phyloP scores from a whole-genome alignment of 1,140 invertebrate species.

The Theocolax elegans region DNA sequence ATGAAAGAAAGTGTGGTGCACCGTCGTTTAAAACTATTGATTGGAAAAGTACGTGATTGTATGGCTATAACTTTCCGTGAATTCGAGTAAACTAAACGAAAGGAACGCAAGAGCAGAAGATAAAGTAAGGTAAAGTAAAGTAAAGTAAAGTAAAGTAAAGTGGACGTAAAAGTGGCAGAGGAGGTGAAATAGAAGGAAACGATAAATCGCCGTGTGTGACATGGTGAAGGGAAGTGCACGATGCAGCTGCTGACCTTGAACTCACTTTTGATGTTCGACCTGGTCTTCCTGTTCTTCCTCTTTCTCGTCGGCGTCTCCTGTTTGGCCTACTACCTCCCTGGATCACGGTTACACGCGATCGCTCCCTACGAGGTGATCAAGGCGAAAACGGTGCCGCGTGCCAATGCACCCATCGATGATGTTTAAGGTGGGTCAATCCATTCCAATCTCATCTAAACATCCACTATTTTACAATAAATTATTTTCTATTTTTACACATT shows the following conservation, averaged over 20 bases:
- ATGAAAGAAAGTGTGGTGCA: not conserved
- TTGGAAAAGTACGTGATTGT: constrained; percentile 11
- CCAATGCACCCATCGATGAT: constrained; percentile 62
- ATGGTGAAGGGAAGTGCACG: constrained; percentile 61
- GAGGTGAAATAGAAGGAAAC: constrained; percentile 6
- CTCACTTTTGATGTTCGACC: constrained; percentile 86
- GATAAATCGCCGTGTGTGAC: constrained; percentile 48
- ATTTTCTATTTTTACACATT: too few relatives aligned
- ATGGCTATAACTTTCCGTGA: not conserved
- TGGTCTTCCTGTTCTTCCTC: constrained; percentile 86
- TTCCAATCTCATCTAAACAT: too few relatives aligned
- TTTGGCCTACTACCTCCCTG: constrained; percentile 81
- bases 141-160: not conserved
- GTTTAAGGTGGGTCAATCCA: constrained; percentile 65
- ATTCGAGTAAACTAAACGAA: constrained; percentile 4
- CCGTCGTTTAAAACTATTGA: not conserved
- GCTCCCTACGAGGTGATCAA: constrained; percentile 63
- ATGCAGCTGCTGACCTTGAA: constrained; percentile 87
- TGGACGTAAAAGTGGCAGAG: not conserved
- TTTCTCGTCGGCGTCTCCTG: constrained; percentile 84
- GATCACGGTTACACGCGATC: constrained; percentile 60
- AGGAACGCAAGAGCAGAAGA: not conserved
- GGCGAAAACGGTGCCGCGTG: constrained; percentile 53
- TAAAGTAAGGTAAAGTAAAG: not conserved
- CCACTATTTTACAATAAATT: not conserved